Conservation (phyloP, 2,888 invertebrate species). For the Polydrusus pterygomalis region DNA sequence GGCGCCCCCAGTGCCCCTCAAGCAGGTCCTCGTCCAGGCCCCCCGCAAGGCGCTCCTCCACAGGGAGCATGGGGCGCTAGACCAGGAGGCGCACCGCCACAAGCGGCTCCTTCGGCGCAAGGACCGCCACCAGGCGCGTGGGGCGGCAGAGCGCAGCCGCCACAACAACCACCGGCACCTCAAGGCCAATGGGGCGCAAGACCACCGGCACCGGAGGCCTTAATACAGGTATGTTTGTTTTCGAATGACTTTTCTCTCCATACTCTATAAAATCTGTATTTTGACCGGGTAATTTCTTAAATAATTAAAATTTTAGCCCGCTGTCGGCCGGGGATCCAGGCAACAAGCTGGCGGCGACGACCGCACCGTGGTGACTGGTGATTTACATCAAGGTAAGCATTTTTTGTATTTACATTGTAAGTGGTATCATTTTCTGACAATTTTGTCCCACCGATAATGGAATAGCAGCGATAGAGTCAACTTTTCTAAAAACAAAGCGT, state of each 20-base stretch:
- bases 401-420: not conserved
- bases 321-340: constrained; percentile 51
- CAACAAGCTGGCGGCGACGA: constrained; percentile 42
- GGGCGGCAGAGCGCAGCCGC: constrained; percentile 59
- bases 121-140: constrained; percentile 58
- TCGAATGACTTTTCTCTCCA: not conserved
- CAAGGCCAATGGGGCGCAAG: constrained; percentile 45
- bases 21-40: constrained; percentile 63
- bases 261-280: too few relatives aligned
- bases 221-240: not conserved
- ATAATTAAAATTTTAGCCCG: constrained; percentile 36
- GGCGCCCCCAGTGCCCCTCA: constrained; percentile 38
- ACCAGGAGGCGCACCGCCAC: constrained; percentile 28
- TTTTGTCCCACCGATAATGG: too few relatives aligned
- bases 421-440: not conserved
- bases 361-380: constrained; percentile 19
- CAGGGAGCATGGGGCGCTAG: constrained; percentile 59
- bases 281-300: too few relatives aligned
- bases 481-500: too few relatives aligned
- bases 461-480: too few relatives aligned
- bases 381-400: constrained; percentile 24
- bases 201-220: constrained; percentile 33
- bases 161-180: constrained; percentile 51
- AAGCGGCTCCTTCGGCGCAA: constrained; percentile 33
- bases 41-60: constrained; percentile 48